These are phyloP conservation scores for Apomyelois bistriatella DNA, from an alignment of 2,888 invertebrate species.

Conservation along the genomic window DNA sequence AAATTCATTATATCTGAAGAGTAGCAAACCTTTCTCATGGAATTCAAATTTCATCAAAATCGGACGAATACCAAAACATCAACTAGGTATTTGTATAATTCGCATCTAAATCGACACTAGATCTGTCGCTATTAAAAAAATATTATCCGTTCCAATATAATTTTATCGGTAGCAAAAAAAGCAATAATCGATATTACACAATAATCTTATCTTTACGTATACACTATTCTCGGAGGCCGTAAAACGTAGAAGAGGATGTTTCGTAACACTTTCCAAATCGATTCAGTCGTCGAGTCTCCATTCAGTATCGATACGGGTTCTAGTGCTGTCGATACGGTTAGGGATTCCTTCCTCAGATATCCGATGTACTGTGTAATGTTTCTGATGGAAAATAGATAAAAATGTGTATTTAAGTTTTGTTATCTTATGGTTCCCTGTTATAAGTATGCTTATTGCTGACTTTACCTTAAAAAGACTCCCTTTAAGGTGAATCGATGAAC, in stretches of 20 bases:
- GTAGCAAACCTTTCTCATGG: too few relatives aligned
- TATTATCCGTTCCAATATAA: too few relatives aligned
- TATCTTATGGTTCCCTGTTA: not conserved
- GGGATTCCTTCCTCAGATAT: slow-evolving; percentile 6
- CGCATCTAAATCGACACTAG: too few relatives aligned
- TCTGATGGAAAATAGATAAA: not conserved
- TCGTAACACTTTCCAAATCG: slow-evolving; percentile 7
- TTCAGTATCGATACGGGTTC: not conserved
- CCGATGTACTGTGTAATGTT: not conserved
- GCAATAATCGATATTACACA: not conserved
- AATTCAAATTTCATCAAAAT: too few relatives aligned
- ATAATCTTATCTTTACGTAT: not conserved
- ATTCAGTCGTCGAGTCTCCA: slow-evolving; percentile 1
- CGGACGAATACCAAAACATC: too few relatives aligned
- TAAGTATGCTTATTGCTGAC: not conserved
- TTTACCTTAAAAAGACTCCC: too few relatives aligned
- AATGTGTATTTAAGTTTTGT: not conserved
- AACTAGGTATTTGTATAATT: too few relatives aligned
- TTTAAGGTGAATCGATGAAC: too few relatives aligned
- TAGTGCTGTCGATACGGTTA: slow-evolving; percentile 3
- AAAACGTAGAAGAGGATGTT: not conserved
- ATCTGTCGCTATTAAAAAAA: too few relatives aligned
- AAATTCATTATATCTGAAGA: too few relatives aligned
- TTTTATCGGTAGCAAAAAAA: too few relatives aligned
- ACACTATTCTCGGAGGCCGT: not conserved